A percentile compares a stretch with the other conserved stretches of the same genome.
Conservation (phyloP, 2,888 invertebrate species). For the Brenthis ino region DNA sequence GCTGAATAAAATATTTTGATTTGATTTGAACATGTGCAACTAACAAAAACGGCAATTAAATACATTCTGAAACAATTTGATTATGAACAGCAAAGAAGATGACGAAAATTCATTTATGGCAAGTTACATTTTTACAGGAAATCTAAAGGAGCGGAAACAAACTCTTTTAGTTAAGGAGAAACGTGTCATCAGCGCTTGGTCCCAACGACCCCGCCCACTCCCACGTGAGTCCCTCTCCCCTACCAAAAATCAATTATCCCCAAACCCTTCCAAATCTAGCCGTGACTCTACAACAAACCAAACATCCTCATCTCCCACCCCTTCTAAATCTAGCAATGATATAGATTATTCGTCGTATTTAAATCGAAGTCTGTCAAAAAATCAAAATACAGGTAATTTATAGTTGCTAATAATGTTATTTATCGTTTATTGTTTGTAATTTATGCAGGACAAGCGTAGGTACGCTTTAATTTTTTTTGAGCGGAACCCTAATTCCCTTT, state of each 20-base stretch:
- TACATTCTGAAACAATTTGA: too few species aligned
- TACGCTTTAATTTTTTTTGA: too few species aligned
- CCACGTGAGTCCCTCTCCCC: conserved; percentile 36
- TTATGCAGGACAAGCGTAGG: too few species aligned
- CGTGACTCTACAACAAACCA: background rate
- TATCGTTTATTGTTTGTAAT: too few species aligned
- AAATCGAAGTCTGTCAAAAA: background rate
- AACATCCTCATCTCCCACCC: conserved; percentile 12
- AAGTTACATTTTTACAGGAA: conserved; percentile 32
- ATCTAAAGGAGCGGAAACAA: conserved; percentile 32
- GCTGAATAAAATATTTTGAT: too few species aligned
- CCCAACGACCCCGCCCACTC: conserved; percentile 28
- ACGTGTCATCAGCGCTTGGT: conserved; percentile 44
- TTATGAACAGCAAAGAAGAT: too few species aligned
- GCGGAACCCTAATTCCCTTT: too few species aligned
- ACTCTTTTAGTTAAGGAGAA: conserved; percentile 24
- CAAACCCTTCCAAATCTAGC: conserved; percentile 15
- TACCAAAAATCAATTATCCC: background rate
- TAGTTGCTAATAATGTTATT: background rate
- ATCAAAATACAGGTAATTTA: conserved; percentile 1
- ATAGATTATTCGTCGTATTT: background rate
- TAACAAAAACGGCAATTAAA: too few species aligned
- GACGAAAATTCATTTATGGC: too few species aligned
- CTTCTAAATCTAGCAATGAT: background rate
- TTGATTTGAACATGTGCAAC: too few species aligned